These are phyloP conservation scores for Diloba caeruleocephala DNA, from an alignment of 2,888 invertebrate species.

Conservation along the genomic window DNA sequence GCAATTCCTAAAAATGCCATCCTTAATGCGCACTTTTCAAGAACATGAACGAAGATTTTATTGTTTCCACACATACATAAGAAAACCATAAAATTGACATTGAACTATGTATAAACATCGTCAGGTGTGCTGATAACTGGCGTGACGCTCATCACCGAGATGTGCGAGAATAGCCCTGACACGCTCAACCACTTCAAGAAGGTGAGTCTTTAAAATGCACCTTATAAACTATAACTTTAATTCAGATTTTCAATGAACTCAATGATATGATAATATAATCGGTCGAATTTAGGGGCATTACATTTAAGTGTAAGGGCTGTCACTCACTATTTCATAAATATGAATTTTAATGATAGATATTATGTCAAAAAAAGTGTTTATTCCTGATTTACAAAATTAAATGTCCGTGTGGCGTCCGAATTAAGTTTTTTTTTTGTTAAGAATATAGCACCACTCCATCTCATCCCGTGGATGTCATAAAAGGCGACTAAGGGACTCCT, in stretches of 20 bases:
- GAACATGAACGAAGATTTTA: constrained; percentile 1
- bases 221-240: not conserved
- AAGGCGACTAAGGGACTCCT: no score
- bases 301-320: no score
- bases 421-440: no score
- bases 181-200: constrained; percentile 99
- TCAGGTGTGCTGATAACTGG: constrained; percentile 98
- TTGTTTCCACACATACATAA: not conserved
- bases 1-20: not conserved
- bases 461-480: no score
- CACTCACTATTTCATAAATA: no score
- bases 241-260: not conserved
- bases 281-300: no score
- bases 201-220: constrained; percentile 88
- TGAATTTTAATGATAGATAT: no score
- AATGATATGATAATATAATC: no score
- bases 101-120: constrained; percentile 8
- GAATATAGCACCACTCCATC: no score
- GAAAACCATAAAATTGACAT: constrained; percentile 3
- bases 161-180: constrained; percentile 99
- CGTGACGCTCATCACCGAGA: constrained; percentile 99
- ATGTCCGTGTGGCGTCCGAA: no score
- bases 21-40: not conserved
- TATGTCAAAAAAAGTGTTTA: no score
- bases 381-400: no score